Conservation (phyloP, 2,113 vertebrate species). For the Microtus richardsoni region DNA sequence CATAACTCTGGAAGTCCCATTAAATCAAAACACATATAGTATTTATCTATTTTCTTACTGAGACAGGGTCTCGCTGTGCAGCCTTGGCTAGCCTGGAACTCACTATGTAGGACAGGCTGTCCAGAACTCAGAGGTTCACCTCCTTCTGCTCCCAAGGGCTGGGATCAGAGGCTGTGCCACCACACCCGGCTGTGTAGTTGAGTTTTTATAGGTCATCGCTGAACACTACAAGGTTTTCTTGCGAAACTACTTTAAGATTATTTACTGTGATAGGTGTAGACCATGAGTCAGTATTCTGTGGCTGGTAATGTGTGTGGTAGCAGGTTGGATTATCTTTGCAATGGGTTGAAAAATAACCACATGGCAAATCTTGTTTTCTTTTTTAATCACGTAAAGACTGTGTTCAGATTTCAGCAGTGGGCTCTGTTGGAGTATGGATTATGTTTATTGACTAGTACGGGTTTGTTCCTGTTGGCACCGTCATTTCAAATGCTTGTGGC, state of each 20-base stretch:
- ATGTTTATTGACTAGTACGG: constrained; percentile 80
- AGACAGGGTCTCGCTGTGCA: neutral
- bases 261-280: constrained; percentile 69
- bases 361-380: constrained; percentile 74
- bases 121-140: neutral
- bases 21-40: neutral
- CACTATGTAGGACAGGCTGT: neutral
- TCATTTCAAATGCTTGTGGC: constrained; percentile 73
- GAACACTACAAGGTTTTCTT: constrained; percentile 79
- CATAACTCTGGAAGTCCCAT: neutral
- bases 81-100: neutral
- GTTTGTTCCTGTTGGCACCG: constrained; percentile 82
- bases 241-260: neutral
- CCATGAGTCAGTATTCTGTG: constrained; percentile 80
- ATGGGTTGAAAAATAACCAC: constrained; percentile 80
- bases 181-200: neutral
- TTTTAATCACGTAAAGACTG: constrained; percentile 75
- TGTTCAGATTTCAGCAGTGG: constrained; percentile 77
- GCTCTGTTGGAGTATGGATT: constrained; percentile 79
- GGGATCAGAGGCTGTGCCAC: neutral
- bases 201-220: constrained; percentile 75
- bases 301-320: constrained; percentile 72
- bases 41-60: neutral
- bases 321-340: constrained; percentile 77
- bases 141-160: neutral